Conservation (phyloP, 2,797 vertebrate species). For the Hyperoplus immaculatus region DNA sequence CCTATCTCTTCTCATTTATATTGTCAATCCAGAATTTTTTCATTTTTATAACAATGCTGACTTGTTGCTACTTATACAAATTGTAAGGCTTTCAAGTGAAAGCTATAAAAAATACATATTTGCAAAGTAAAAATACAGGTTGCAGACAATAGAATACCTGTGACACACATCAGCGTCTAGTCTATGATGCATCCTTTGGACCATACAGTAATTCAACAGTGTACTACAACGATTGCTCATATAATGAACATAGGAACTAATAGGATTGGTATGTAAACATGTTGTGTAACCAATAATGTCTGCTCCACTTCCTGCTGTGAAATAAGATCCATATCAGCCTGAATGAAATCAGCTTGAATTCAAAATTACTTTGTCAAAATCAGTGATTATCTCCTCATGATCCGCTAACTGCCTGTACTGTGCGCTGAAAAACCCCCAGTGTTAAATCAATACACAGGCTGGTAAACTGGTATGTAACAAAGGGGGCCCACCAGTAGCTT, state of each 20-base stretch:
- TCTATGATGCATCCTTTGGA: slow-evolving; percentile 21
- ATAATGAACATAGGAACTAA: neutral
- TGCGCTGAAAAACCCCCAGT: too few species aligned
- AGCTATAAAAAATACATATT: neutral
- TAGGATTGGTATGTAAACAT: slow-evolving; percentile 29
- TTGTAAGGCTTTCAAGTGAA: too few species aligned
- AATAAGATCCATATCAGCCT: slow-evolving; percentile 13
- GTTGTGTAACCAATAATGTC: slow-evolving; percentile 35
- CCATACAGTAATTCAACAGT: neutral
- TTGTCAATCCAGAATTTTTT: slow-evolving; percentile 40
- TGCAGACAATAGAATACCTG: neutral
- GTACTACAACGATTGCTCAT: slow-evolving; percentile 31
- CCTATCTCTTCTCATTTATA: slow-evolving; percentile 26
- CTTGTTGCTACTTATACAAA: slow-evolving; percentile 35
- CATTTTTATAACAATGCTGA: slow-evolving; percentile 18
- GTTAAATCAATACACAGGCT: too few species aligned
- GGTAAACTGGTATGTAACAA: too few species aligned
- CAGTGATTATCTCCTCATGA: too few species aligned
- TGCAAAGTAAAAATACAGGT: neutral
- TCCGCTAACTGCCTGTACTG: too few species aligned
- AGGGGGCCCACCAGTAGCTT: too few species aligned
- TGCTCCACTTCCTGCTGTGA: slow-evolving; percentile 55
- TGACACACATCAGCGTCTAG: slow-evolving; percentile 18
- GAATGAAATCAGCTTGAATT: too few species aligned
- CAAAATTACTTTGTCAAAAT: too few species aligned